Base-by-base conservation (phyloP, 2,888 invertebrate species). In the Bembecia ichneumoniformis region DNA sequence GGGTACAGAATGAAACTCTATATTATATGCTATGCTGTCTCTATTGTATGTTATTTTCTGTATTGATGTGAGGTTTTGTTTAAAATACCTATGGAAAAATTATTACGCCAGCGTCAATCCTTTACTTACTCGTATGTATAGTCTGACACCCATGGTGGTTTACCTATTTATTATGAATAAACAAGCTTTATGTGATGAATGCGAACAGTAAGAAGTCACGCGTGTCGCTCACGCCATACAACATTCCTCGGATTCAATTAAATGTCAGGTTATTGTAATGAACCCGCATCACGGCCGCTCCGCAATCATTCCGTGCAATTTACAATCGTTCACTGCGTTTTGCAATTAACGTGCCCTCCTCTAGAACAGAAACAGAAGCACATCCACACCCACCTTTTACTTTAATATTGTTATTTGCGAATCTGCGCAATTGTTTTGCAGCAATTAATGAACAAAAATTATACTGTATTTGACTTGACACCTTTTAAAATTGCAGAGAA, bases 261-360 rank as follows among this genome's bases (percentile, higher is more conserved):
- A 81, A 77, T 72, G 72, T 66, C 71, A 71, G 68, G 76, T 76
- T 79, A 77, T 79, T 79, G 75, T 82, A 82, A 82, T 80, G 78
- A 75, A 70, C 74, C 73, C 72, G 71, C 77, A 76, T 74, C 75
- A 71, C 73, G 71, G 64, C 66, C 67, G 59, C 63, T 57, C 63
- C 58, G 67, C 68, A 71, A 72, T 73, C 73, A 74, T 80, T 77
- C 78, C 74, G 66, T 64, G 73, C 75, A 78, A 81, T 79, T 80
- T 75, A 74, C 76, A 80, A 77, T 77, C 73, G 70, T 74, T 76
- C 70, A 76, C 70, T 77, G 74, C 69, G 68, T 75, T 75, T 73
- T 66, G 76, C 75, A 81, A 81, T 81, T 79, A 81, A 74, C 72
- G 66, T 62, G 58, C 68, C 67, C 72, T 67, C 66, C 65, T 60